These are phyloP conservation scores for Cacatua alba DNA, from an alignment of 2,113 vertebrate genomes.

Conservation along the genomic window DNA sequence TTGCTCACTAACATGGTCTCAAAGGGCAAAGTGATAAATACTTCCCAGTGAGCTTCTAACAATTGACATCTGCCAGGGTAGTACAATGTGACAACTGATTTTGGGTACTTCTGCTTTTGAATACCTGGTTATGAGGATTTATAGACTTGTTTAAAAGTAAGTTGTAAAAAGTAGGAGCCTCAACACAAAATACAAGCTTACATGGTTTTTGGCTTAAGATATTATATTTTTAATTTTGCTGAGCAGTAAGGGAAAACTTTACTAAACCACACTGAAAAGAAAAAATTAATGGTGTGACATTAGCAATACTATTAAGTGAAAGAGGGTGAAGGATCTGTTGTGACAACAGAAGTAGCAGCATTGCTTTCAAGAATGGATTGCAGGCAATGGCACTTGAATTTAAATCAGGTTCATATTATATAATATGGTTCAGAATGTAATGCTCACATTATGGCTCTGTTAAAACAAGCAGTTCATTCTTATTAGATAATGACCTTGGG, in stretches of 20 bases:
- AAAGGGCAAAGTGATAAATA: neutral
- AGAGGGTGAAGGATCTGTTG: constrained; percentile 1
- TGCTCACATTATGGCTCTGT: neutral
- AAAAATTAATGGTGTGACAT: neutral
- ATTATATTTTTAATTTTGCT: neutral
- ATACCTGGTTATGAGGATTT: neutral
- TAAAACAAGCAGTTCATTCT: neutral
- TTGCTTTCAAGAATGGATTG: neutral
- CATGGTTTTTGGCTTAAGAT: neutral
- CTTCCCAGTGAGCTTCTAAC: neutral
- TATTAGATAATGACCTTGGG: neutral
- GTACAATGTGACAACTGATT: neutral
- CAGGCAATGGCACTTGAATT: neutral
- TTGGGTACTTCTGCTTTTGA: neutral
- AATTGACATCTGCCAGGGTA: neutral
- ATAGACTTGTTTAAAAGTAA: neutral
- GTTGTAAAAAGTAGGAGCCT: neutral
- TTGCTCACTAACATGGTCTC: neutral
- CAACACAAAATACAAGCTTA: neutral
- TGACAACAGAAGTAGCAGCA: neutral
- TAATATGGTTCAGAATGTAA: neutral
- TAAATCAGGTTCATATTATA: neutral
- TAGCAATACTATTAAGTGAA: neutral
- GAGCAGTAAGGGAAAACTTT: neutral
- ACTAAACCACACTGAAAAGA: neutral